Base-by-base conservation (phyloP, 2,888 invertebrate genomes). In the Acrobasis consociella region DNA sequence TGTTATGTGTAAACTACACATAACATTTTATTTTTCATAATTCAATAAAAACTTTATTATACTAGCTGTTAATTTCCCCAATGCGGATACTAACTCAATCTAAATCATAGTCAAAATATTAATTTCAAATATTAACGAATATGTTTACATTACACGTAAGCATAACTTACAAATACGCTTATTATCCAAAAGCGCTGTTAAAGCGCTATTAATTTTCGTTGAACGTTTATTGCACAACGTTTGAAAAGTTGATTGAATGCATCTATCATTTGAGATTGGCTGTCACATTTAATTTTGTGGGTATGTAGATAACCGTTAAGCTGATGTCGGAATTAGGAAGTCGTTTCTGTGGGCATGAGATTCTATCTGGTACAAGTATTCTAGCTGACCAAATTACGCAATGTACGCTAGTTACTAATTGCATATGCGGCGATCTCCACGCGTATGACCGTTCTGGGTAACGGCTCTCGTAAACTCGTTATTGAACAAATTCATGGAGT, bases 381-480 rank as follows among this genome's bases (percentile, higher is more conserved):
- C 31, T 67, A 68, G 67, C 68, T 66, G 81, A 83, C 77, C 76
- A 84, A 85, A 87, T 87, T 83, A 82, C 78, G 75, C 77, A 79
- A 81, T 76, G 78, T 78, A 80, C 77, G 83, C 81, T 79, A 75
- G 74, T 79, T 75, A 83, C 83, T 90, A 91, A 90, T 89, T 88
- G 86, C 78, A 80, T 80, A 72, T 78, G 76, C 77, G 76, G 75
- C 76, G 72, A 69, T 71, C 72, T 76, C 77, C 80, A 73, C 75
- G 75, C 74, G 74, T 78, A 71, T 75, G 81, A 81, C 85, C 81
- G 86, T 85, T 83, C 75, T 69, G 71, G 68, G 73, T 85, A 89
- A 91, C 88, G 90, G 89, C 74, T 73, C 73, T 77, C 69, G 70
- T 74, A 80, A 83, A 86, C 85, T 87, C 76, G 86, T 87, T 86